Evolutionary conservation across 2,113 vertebrate species (phyloP), one percentile per base, ranked within the genome.

Genomic region (Todiramphus chloris): DNA sequence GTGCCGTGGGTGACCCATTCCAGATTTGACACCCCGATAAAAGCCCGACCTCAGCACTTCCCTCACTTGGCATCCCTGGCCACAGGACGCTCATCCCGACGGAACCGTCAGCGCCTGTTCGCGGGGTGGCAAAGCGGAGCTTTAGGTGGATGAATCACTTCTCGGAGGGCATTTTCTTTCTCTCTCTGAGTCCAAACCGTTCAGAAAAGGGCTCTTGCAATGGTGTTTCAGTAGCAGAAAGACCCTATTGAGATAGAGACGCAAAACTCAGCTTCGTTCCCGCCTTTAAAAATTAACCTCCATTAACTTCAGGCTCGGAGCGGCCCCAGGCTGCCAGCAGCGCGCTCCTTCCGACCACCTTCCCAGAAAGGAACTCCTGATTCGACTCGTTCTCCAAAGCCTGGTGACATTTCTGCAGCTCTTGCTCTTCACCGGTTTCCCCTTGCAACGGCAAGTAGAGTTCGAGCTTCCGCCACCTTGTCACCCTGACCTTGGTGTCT

Each of bases 241-340:
- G 83, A 77, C 92, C 91, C 90, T 67, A 90, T 79, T 94, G 95
- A 95, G 74, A 95, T 78, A 76, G 39, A 89, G 93, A 64, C 95
- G 94, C 81, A 90, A 93, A 82, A 60, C 86, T 78, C 78, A 89
- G 78, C 87, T 95, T 95, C 4, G 20, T 84, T 94, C 85, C 85
- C 91, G 88, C 85, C 95, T 97, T 97, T 92, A 94, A 96, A 97
- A 96, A 95, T 97, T 96, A 98, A 97, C 96, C 96, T 89, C 90
- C 72, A 1, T 96, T 72, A 97, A 96, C 94, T 93, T 77, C 15
- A 14, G 76, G 94, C 94, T 96, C 50, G 16, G 94, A 93, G 83
- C 2, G 18, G 88, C 87, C 96, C 91, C 46, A 58, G 79, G 93
- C 85, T 96, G 94, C 95, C 95, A 93, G 89, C 93, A 96, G 78